phyloP scores from a whole-genome alignment of 2,797 vertebrate species.

The Chaetophractus vellerosus region DNA sequence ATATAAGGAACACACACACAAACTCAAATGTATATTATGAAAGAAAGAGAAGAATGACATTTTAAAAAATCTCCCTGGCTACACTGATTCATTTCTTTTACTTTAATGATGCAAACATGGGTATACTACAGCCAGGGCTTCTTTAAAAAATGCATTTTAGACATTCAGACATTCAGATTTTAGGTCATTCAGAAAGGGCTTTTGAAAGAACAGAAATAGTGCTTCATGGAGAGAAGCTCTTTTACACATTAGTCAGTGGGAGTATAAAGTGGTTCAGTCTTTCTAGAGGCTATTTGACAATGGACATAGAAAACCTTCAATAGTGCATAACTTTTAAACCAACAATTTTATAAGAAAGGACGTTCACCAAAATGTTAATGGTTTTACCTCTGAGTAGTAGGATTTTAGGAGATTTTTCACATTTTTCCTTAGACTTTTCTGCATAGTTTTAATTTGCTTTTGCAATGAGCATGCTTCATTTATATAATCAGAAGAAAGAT shows the following conservation, averaged over 20 bases:
- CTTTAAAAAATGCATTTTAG: background rate
- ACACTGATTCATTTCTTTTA: background rate
- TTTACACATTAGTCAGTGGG: background rate
- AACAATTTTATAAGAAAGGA: background rate
- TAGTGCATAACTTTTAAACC: background rate
- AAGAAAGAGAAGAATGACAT: conserved; percentile 23
- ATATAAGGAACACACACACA: background rate
- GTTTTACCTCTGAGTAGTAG: background rate
- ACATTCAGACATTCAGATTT: conserved; percentile 25
- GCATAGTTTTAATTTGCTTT: conserved; percentile 21
- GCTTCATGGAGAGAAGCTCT: background rate
- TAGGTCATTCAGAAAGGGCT: background rate
- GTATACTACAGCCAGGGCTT: background rate
- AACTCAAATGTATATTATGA: background rate
- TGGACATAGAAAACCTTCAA: background rate
- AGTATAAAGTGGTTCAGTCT: background rate
- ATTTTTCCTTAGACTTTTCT: background rate
- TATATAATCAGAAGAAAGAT: background rate
- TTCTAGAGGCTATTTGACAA: conserved; percentile 1
- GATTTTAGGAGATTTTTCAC: background rate
- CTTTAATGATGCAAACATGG: background rate
- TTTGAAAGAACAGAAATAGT: background rate
- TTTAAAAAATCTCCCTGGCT: background rate
- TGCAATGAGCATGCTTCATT: background rate
- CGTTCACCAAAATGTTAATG: background rate